phyloP scores from a whole-genome alignment of 2,113 vertebrate species.

The Macquaria australasica region DNA sequence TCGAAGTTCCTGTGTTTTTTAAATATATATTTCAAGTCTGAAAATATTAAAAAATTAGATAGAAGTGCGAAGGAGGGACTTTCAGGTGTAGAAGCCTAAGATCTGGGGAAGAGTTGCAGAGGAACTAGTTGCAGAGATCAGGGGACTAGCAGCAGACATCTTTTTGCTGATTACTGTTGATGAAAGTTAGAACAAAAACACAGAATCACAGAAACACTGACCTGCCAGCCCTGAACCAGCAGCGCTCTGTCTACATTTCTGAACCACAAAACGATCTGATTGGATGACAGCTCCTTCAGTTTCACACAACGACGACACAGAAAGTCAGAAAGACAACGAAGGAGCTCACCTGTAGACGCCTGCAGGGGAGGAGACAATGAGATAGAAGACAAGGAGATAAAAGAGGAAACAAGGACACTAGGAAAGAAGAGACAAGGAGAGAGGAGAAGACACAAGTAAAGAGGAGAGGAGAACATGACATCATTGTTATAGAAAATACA shows the following conservation, averaged over 20 bases:
- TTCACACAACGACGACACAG: slow-evolving; percentile 92
- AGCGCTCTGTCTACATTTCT: slow-evolving; percentile 93
- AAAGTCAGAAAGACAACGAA: slow-evolving; percentile 93
- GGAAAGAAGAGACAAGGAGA: not conserved
- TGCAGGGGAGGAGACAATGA: slow-evolving; percentile 65
- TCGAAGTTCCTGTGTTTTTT: too few species aligned
- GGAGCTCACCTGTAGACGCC: slow-evolving; percentile 93
- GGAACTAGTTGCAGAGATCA: too few species aligned
- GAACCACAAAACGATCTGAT: slow-evolving; percentile 93
- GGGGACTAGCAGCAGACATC: not conserved
- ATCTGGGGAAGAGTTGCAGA: too few species aligned
- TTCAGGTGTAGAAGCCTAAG: too few species aligned
- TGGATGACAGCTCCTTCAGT: slow-evolving; percentile 92
- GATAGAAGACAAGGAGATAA: not conserved
- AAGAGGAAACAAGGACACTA: not conserved
- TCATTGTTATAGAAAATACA: too few species aligned
- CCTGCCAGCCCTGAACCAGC: slow-evolving; percentile 92
- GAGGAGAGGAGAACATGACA: not conserved
- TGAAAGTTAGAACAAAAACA: not conserved
- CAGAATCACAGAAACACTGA: not conserved
- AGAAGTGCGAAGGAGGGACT: too few species aligned
- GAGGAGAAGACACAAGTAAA: not conserved
- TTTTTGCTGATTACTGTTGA: not conserved
- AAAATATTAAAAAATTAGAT: too few species aligned
- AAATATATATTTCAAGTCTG: too few species aligned